Conservation (phyloP, 1,140 invertebrate genomes). For the Rhynchophorus ferrugineus region DNA sequence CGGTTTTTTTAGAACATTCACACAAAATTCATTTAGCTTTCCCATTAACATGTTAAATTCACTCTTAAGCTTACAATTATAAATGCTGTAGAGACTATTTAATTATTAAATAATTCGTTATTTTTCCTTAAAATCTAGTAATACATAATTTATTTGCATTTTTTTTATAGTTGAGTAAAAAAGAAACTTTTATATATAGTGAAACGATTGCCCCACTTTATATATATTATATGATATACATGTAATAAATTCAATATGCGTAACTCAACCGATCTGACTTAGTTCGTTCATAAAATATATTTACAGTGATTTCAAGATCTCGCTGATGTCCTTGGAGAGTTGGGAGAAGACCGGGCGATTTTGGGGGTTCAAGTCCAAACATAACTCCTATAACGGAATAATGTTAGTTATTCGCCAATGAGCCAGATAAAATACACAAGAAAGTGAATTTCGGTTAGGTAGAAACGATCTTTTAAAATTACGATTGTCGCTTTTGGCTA, state of each 20-base stretch:
- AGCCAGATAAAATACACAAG: not conserved
- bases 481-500: too few relatives aligned
- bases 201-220: too few relatives aligned
- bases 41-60: constrained; percentile 13
- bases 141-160: constrained; percentile 1
- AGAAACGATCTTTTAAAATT: constrained; percentile 3
- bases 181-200: not conserved
- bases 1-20: constrained; percentile 8
- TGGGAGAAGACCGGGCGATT: constrained; percentile 35
- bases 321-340: constrained; percentile 31
- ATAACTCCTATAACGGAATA: constrained; percentile 27
- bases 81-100: not conserved
- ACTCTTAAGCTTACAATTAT: constrained; percentile 22
- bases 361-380: constrained; percentile 36
- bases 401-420: not conserved
- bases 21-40: constrained; percentile 7
- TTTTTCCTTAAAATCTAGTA: not conserved
- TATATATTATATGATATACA: too few relatives aligned
- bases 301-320: constrained; percentile 37
- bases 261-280: constrained; percentile 24
- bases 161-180: not conserved
- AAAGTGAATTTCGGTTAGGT: not conserved
- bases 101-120: constrained; percentile 14
- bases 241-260: constrained; percentile 2
- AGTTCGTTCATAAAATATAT: constrained; percentile 21